Percentiles rank a stretch among this genome's conserved stretches.
Evolutionary conservation across 2,113 vertebrate genomes (phyloP).

Genomic region (Pholis gunnellus): DNA sequence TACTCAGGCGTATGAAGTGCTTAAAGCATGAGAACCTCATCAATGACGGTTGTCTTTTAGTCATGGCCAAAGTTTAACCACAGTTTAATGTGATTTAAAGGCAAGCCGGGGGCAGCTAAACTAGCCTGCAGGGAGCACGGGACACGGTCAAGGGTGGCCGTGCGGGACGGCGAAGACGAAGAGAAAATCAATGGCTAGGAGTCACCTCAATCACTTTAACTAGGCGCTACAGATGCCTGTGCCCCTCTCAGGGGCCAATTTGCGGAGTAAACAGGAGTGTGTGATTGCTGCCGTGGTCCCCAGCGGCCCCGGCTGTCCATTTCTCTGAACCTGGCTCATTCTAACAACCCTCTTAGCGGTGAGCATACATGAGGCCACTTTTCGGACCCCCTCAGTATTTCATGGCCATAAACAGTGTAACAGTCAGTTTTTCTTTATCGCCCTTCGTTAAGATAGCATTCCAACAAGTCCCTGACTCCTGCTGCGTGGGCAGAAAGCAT

Average conservation of each 20-base stretch:
- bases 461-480: constrained; percentile 6
- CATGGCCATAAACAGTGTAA: constrained; percentile 46
- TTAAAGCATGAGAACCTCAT: constrained; percentile 65
- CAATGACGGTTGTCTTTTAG: constrained; percentile 54
- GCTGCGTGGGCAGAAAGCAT: constrained; percentile 43
- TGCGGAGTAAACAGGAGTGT: constrained; percentile 80
- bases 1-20: constrained; percentile 35
- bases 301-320: constrained; percentile 51
- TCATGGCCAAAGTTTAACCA: constrained; percentile 58
- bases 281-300: constrained; percentile 67
- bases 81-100: constrained; percentile 78
- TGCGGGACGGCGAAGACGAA: constrained; percentile 67
- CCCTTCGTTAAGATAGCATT: constrained; percentile 52
- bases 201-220: constrained; percentile 87
- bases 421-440: background rate
- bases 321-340: constrained; percentile 73
- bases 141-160: constrained; percentile 60
- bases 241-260: constrained; percentile 85
- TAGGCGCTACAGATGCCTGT: constrained; percentile 67
- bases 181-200: constrained; percentile 81
- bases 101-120: constrained; percentile 36
- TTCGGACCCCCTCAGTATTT: constrained; percentile 42
- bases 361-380: constrained; percentile 46
- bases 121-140: constrained; percentile 54
- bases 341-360: constrained; percentile 75